Base-by-base conservation (phyloP, 2,113 vertebrate species). In the Sebastes schlegelii region DNA sequence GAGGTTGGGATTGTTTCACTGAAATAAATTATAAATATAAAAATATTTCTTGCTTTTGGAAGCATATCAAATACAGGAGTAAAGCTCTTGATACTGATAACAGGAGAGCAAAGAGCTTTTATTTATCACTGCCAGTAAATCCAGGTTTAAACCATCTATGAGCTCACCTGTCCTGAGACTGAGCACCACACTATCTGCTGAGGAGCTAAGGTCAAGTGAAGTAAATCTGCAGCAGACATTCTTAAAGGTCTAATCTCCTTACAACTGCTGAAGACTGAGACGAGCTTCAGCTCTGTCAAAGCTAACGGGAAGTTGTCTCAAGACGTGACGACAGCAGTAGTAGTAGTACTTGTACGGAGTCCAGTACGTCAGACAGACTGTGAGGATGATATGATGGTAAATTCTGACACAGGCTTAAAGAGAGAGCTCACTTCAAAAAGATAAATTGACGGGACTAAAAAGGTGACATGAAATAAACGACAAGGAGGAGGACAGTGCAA, bases 161-260 rank as follows among this genome's bases (percentile, higher is more conserved):
- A 85, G 64, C 77, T 77, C 71, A 9, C 68, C 74, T 81, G 77
- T 55, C 70, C 68, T 4, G 69, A 75, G 17, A 67, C 46, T 8
- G 75, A 65, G 63, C 43, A 9, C 14, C 23, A 8, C 52, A 11
- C 12, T 72, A 46, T 79, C 77, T 84, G 83, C 40, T 43, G 34
- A 62, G 62, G 45, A 68, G 74, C 19, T 61, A 42, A 82, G 88
- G 76, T 89, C 80, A 84, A 68, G 61, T 11, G n/a, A 34, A 80
- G 77, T 82, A 90, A 79, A 85, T 77, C 87, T 85, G 58, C 81
- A 45, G 77, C 77, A 63, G 85, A 85, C 87, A 26, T 79, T 74
- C 85, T 93, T 60, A 92, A 46, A 88, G 52, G 64, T 45, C 34
- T 93, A 93, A 93, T 89, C 92, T 89, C 46, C 89, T 95, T 85